Evolutionary conservation across 2,113 vertebrate species (phyloP), one percentile per base, ranked within the genome.

Genomic region (Dascyllus trimaculatus): DNA sequence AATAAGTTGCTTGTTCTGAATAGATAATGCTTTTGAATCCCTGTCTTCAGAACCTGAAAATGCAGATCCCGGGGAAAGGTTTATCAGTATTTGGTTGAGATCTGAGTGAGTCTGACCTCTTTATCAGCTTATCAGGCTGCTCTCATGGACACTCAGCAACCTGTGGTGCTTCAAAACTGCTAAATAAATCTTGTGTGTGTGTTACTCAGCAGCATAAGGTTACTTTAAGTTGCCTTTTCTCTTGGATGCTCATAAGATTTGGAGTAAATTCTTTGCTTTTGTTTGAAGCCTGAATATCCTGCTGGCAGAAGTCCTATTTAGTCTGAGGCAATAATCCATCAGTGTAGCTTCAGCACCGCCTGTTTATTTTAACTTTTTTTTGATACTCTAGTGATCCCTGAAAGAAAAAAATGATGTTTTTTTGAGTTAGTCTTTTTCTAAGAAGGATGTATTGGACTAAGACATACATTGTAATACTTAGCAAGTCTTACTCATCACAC

Each of bases 241-340:
- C 29, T 46, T 56, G 19, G 21, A 54, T 24, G 54, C 2, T 60
- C 24, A 5, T 22, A 24, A 32, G 24, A 64, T 79, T 66, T 35
- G 24, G 7, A 40, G 63, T 56, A 38, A 72, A 61, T 73, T 35
- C 1, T 48, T 75, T 46, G 38, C 22, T 75, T 74, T 77, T 52
- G 59, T 78, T 35, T 65, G 35, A 77, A 49, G 45, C 64, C 74
- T 73, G 70, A 71, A 74, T 71, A 71, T 71, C 21, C 25, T 48
- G 25, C 76, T 72, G 67, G 71, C 61, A 48, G 71, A 75, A 57
- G 45, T 49, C 35, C 5, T 4, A 26, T 45, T 61, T 51, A 2
- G 5, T 77, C 40, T 59, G 19, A 56, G 35, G 49, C 62, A 46
- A 24, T 75, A 73, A 85, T 65, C 70, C 38, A 70, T 65, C 59